These are phyloP conservation scores for Xyrauchen texanus DNA, from an alignment of 2,113 vertebrate species.

Conservation along the genomic window DNA sequence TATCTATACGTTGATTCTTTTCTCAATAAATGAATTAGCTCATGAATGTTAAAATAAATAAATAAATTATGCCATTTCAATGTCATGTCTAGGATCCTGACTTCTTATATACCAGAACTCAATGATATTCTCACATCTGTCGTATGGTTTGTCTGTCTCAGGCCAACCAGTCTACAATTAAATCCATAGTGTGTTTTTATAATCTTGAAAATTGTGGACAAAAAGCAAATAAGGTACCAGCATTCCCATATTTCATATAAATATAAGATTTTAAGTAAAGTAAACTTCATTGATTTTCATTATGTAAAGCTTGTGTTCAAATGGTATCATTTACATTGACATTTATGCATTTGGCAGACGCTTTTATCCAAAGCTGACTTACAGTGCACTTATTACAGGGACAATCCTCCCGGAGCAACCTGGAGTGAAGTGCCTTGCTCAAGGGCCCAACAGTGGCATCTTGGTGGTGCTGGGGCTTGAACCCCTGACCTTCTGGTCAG, in stretches of 20 bases:
- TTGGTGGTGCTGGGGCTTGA: no score
- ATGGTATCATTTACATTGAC: no score
- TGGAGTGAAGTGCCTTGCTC: no score
- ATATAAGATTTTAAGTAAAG: neutral
- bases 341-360: no score
- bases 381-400: no score
- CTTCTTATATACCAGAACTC: no score
- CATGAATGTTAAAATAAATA: neutral
- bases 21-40: no score
- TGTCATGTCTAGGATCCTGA: neutral
- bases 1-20: no score
- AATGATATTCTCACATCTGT: neutral
- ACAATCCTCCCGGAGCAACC: no score
- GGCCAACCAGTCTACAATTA: neutral
- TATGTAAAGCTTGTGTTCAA: neutral
- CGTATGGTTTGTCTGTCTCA: neutral
- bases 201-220: neutral
- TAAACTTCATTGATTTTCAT: neutral
- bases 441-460: no score
- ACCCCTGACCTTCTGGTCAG: no score
- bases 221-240: neutral
- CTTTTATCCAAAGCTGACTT: no score
- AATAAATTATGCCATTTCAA: neutral
- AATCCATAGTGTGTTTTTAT: neutral
- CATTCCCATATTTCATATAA: neutral